Evolutionary conservation across 2,888 invertebrate genomes (phyloP).

Genomic region (Mystacides longicornis): DNA sequence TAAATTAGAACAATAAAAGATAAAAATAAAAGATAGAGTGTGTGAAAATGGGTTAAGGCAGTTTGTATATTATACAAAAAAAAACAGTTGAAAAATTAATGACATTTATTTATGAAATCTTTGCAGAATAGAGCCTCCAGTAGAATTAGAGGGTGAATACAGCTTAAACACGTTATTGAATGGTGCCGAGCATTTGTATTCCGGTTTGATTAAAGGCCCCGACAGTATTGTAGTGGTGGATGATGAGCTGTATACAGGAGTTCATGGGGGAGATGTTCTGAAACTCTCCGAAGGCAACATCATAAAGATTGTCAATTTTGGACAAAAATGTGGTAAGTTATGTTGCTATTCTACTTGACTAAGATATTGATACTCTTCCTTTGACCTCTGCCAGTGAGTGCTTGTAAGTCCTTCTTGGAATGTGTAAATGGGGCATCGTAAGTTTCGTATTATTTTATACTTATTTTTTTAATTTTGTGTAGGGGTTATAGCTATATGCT

Average conservation of each 20-base stretch:
- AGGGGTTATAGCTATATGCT: too few relatives aligned
- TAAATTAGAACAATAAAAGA: too few relatives aligned
- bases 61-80: background rate
- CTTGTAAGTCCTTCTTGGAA: too few relatives aligned
- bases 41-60: background rate
- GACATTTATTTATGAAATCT: background rate
- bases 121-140: slow-evolving; percentile 13
- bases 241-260: slow-evolving; percentile 71
- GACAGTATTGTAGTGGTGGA: slow-evolving; percentile 69
- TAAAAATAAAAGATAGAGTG: too few relatives aligned
- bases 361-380: background rate
- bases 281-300: slow-evolving; percentile 60
- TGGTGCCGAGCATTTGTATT: slow-evolving; percentile 60
- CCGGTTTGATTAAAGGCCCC: slow-evolving; percentile 67
- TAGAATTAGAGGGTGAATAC: slow-evolving; percentile 13
- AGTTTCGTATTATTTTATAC: too few relatives aligned
- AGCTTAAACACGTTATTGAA: slow-evolving; percentile 54
- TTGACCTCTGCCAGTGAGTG: background rate
- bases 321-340: slow-evolving; percentile 60
- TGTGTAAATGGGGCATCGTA: too few relatives aligned
- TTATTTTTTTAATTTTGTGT: too few relatives aligned
- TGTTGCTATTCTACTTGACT: background rate
- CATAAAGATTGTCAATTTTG: slow-evolving; percentile 71
- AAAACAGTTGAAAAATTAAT: background rate
- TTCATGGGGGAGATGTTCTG: slow-evolving; percentile 73